A percentile compares a stretch with the other conserved stretches of the same genome.
These are phyloP conservation scores for Anoplius nigerrimus DNA, from an alignment of 2,888 invertebrate species.

Conservation along the genomic window DNA sequence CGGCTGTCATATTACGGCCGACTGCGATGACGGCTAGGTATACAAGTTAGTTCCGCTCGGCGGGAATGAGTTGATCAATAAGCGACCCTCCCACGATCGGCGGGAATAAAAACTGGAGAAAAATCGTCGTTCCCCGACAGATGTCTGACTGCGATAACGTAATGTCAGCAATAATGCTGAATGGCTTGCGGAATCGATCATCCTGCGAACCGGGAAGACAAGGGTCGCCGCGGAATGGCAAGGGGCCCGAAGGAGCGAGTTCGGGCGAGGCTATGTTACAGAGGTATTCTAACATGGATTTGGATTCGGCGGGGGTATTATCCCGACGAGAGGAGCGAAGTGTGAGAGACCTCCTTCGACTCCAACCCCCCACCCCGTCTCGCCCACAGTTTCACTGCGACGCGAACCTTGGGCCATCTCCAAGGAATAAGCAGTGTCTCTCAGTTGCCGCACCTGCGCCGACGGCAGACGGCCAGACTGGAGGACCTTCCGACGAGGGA, in stretches of 20 bases:
- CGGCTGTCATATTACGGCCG: no score
- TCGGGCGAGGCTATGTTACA: constrained; percentile 31
- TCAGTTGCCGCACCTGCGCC: constrained; percentile 8
- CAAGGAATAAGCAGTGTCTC: constrained; percentile 23
- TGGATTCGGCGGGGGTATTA: constrained; percentile 32
- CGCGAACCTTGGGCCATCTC: constrained; percentile 20
- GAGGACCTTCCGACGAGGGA: background rate
- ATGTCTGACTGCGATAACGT: constrained; percentile 53
- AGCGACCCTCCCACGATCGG: background rate
- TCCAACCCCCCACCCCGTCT: constrained; percentile 14
- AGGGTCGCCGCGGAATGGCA: constrained; percentile 28
- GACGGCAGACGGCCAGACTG: background rate
- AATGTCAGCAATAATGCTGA: constrained; percentile 52
- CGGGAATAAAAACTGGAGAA: constrained; percentile 1
- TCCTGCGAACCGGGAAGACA: constrained; percentile 36
- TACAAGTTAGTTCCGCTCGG: background rate
- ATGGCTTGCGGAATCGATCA: constrained; percentile 58
- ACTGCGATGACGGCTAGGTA: background rate
- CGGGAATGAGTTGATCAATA: background rate
- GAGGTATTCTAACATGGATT: constrained; percentile 31
- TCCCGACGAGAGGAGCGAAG: constrained; percentile 27
- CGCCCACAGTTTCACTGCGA: background rate
- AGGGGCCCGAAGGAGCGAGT: background rate
- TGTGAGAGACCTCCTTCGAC: constrained; percentile 23
- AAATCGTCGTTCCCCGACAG: constrained; percentile 33